Evolutionary conservation across 1,140 invertebrate genomes (phyloP), one percentile per base, ranked within the genome.

Genomic region (Drosophila sturtevanti): DNA sequence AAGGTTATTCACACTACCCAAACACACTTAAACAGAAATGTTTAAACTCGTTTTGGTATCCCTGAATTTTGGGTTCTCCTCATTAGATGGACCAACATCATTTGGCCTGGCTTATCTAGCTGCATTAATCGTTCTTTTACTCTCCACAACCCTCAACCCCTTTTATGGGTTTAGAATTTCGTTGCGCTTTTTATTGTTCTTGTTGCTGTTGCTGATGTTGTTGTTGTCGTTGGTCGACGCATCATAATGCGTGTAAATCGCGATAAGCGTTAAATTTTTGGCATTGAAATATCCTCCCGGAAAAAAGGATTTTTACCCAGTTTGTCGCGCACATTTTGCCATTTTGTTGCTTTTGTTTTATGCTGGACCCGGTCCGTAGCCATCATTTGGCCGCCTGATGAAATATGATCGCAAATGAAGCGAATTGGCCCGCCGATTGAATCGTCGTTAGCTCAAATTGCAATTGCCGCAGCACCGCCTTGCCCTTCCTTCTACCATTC

Each of bases 391-490:
- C 44, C 60, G 54, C 59, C 55, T 68, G 64, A 64, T 89, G 84
- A 87, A 87, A 87, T 87, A 87, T 87, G 84, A 87, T 87, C 82
- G 68, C 70, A 86, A 81, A 86, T 86, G 82, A 86, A 74, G 81
- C 81, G 70, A 85, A 71, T 76, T 68, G 63, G 31, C 63, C 41
- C 66, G 41, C 22, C 72, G 70, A 78, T 78, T 78, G 71, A 77
- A 72, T 62, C 59, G 75, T 77, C 75, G 81, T 86, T 86, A 82
- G 82, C 84, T 87, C 82, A 73, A 73, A 89, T 87, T 87, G 84
- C 84, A 89, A 75, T 86, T 82, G 75, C 65, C 18, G 41, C 41
- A 14, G 71, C 56, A 27, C 27, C 31, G 54, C n/a, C 54, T 64
- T 64, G 74, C 66, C 67, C 4, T 4, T n/a, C 7, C 16, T 21